These are phyloP conservation scores for Melieria picta DNA, from an alignment of 2,888 invertebrate genomes.

Conservation along the genomic window DNA sequence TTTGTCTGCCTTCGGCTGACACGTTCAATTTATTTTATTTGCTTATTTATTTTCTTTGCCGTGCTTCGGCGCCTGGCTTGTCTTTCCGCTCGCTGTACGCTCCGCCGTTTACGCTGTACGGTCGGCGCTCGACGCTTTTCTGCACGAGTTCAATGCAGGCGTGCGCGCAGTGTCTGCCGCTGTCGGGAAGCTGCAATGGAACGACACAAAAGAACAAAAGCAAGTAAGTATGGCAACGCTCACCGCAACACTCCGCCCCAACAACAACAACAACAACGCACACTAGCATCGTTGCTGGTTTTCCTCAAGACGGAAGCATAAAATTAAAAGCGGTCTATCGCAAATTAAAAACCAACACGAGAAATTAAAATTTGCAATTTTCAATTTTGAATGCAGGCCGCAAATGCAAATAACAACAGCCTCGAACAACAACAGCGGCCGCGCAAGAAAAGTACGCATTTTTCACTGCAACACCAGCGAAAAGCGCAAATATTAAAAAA, in stretches of 20 bases:
- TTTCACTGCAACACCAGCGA: constrained; percentile 48
- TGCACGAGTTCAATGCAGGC: too few species aligned
- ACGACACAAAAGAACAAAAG: too few species aligned
- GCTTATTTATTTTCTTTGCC: too few species aligned
- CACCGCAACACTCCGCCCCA: background rate
- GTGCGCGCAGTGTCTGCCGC: too few species aligned
- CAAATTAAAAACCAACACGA: constrained; percentile 14
- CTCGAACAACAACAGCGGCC: background rate
- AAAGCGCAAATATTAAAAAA: constrained; percentile 61
- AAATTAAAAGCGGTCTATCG: constrained; percentile 1
- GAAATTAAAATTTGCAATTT: constrained; percentile 9
- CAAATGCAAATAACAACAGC: background rate
- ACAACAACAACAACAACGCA: background rate
- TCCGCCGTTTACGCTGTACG: too few species aligned
- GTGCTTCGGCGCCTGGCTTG: too few species aligned
- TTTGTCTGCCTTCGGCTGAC: too few species aligned
- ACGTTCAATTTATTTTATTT: too few species aligned
- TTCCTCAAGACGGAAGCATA: background rate
- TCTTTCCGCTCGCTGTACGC: too few species aligned
- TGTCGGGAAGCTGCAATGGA: too few species aligned
- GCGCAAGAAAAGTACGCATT: constrained; percentile 7
- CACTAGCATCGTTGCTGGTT: background rate
- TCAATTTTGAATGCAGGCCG: background rate
- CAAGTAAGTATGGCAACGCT: too few species aligned
- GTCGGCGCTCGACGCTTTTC: too few species aligned